Percentiles rank a stretch among this genome's conserved stretches.
Conservation (phyloP, 2,113 vertebrate genomes). For the Polypterus senegalus region DNA sequence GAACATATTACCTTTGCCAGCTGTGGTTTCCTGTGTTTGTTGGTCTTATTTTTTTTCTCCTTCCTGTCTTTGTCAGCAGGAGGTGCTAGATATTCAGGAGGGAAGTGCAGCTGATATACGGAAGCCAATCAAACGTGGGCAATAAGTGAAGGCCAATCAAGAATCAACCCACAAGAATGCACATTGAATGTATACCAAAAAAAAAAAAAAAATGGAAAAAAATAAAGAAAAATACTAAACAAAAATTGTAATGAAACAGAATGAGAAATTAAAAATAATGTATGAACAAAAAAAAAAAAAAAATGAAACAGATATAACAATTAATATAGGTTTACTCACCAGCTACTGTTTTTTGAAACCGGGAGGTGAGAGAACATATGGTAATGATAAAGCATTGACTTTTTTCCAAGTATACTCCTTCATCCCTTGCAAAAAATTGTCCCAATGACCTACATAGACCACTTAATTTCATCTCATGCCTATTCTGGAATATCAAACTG, state of each 20-base stretch:
- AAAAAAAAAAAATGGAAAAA: not conserved
- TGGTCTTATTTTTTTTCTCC: slow-evolving; percentile 60
- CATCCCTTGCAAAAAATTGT: too few species aligned
- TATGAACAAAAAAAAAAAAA: slow-evolving; percentile 7
- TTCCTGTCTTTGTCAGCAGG: slow-evolving; percentile 60
- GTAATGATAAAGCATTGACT: too few species aligned
- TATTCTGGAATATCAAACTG: too few species aligned
- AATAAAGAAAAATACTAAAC: slow-evolving; percentile 7
- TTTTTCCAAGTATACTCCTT: too few species aligned
- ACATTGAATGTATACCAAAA: not conserved
- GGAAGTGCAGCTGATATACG: slow-evolving; percentile 59
- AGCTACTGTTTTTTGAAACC: too few species aligned
- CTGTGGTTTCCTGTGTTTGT: slow-evolving; percentile 55
- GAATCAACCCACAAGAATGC: slow-evolving; percentile 12
- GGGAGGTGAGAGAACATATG: too few species aligned
- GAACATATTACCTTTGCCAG: slow-evolving; percentile 49
- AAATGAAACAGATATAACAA: not conserved
- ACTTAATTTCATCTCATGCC: too few species aligned
- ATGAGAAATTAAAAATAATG: slow-evolving; percentile 9
- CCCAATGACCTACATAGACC: too few species aligned
- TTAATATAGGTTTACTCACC: not conserved
- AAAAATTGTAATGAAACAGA: not conserved
- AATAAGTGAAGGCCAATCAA: slow-evolving; percentile 17
- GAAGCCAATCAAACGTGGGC: slow-evolving; percentile 30
- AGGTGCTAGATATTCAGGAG: slow-evolving; percentile 63